Conservation (phyloP, 2,888 invertebrate genomes). For the Pomacea canaliculata region DNA sequence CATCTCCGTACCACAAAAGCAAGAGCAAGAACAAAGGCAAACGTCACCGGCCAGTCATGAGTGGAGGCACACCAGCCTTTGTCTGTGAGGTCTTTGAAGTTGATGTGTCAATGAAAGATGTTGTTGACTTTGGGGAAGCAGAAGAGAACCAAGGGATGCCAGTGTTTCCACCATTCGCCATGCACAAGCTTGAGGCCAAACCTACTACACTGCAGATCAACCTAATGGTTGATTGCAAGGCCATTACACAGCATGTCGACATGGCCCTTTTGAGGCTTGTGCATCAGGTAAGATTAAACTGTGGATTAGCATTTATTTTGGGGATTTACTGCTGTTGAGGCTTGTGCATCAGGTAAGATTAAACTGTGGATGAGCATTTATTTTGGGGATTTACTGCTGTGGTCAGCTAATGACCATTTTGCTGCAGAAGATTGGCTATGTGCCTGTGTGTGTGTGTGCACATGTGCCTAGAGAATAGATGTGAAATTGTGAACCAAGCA, state of each 20-base stretch:
- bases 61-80: conserved; percentile 79
- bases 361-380: too few species aligned
- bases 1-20: conserved; percentile 28
- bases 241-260: conserved; percentile 93
- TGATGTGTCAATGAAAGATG: conserved; percentile 89
- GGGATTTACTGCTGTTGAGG: conserved; percentile 72
- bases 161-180: conserved; percentile 55
- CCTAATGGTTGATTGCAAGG: conserved; percentile 87
- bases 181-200: conserved; percentile 69
- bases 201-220: conserved; percentile 83
- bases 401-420: too few species aligned
- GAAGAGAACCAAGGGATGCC: conserved; percentile 38
- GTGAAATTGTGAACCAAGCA: too few species aligned
- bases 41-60: conserved; percentile 15
- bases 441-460: neutral
- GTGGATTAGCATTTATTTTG: too few species aligned
- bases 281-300: conserved; percentile 81
- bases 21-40: conserved; percentile 12
- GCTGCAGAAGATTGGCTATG: too few species aligned
- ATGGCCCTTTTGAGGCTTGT: conserved; percentile 92
- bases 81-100: conserved; percentile 91
- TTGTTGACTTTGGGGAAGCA: conserved; percentile 81
- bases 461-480: too few species aligned
- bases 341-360: conserved; percentile 87
- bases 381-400: too few species aligned